Evolutionary conservation across 1,140 invertebrate genomes (phyloP), one percentile per base, ranked within the genome.

Genomic region (Paramacrobiotus metropolitanus): DNA sequence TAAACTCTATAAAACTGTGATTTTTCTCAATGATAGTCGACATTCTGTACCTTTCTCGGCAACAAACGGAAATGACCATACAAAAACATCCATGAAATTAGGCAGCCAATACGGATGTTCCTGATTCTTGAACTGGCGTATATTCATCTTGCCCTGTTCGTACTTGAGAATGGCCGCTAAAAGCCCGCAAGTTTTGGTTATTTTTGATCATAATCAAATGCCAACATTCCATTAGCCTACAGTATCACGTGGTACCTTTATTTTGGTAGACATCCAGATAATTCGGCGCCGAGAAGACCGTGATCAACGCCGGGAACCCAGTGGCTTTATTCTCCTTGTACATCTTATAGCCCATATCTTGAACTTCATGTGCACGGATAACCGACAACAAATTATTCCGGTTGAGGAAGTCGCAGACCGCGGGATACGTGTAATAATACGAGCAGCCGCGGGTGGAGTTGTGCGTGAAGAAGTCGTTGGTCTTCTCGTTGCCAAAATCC

Each of bases 81-180:
- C 98, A 77, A 99, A 99, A 62, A 99, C 95, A 79, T 99, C 95
- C 94, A 99, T 99, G 77, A 99, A 99, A 76, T 99, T 99, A 68
- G 95, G 95, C 76, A 99, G 77, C 95, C 95, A 99, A 74, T 99
- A 99, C 34, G 95, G 95, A 80, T 99, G 95, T 65, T 93, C 90
- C 67, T 93, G 97, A 79, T 92, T 98, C 76, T 99, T 99, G 78
- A 99, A 99, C 78, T 99, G 95, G 70, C 94, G 82, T 70, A 99
- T 99, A 76, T 99, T 99, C 94, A 99, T 98, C 66, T 99, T 94
- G 79, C 98, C 98, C 77, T 99, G 98, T 80, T 99, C 95, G 80
- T 99, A 99, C 77, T 99, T 99, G 69, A 99, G 80, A 72, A 99
- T 94, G 69, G 95, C 95, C 74, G 95, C 95, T 79, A 66, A 63